These are phyloP conservation scores for Chloebia gouldiae DNA, from an alignment of 2,113 vertebrate species.

Conservation along the genomic window DNA sequence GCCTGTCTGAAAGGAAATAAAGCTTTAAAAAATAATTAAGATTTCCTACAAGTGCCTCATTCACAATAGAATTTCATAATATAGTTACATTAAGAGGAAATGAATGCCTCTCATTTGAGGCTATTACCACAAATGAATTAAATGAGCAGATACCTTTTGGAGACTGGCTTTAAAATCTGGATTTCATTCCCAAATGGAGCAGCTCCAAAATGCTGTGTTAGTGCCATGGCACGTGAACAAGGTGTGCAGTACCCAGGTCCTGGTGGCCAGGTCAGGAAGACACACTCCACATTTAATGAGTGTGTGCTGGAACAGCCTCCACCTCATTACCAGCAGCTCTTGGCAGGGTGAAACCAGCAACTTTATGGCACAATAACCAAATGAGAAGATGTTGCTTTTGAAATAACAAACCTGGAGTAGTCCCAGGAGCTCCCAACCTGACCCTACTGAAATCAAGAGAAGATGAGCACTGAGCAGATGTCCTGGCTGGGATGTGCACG, in stretches of 20 bases:
- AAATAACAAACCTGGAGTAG: conserved; percentile 9
- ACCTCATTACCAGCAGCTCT: neutral
- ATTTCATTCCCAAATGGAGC: neutral
- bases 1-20: conserved; percentile 20
- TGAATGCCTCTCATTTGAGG: conserved; percentile 40
- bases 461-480: neutral
- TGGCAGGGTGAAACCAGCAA: neutral
- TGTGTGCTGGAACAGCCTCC: neutral
- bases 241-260: neutral
- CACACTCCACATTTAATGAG: neutral
- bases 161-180: neutral
- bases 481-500: neutral
- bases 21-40: conserved; percentile 58
- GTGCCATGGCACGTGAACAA: neutral
- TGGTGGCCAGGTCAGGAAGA: neutral
- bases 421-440: neutral
- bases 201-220: neutral
- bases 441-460: neutral
- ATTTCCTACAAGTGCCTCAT: conserved; percentile 29
- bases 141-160: conserved; percentile 45
- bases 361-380: neutral
- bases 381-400: conserved; percentile 1
- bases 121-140: conserved; percentile 53
- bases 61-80: conserved; percentile 26
- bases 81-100: conserved; percentile 14